Percentiles rank a stretch among this genome's conserved stretches.
These are phyloP conservation scores for Apostichopus parvimensis DNA, from an alignment of 35 echinoderm and acorn worm genomes.

Conservation along the genomic window DNA sequence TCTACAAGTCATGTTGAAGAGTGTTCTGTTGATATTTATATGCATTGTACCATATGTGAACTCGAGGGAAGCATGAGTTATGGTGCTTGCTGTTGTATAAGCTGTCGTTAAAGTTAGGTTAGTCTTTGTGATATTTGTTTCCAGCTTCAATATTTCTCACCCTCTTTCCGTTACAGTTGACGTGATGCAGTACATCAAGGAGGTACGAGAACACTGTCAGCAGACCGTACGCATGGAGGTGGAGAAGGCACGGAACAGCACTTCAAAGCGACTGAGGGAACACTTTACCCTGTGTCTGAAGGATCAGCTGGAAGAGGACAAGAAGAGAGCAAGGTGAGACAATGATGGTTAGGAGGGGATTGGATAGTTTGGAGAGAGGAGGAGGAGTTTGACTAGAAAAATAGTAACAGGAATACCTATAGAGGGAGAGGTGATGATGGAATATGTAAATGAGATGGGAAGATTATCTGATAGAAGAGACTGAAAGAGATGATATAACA, in stretches of 20 bases:
- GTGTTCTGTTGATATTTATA: no score
- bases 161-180: constrained; percentile 47
- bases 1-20: no score
- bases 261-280: constrained; percentile 69
- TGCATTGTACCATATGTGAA: no score
- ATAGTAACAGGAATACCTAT: no score
- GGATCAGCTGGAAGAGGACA: constrained; percentile 72
- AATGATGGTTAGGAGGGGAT: background rate
- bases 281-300: constrained; percentile 82
- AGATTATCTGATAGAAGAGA: background rate
- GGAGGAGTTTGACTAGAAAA: no score
- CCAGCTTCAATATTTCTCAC: background rate
- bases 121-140: background rate
- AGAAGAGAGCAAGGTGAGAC: constrained; percentile 51
- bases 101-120: background rate
- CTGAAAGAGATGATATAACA: no score
- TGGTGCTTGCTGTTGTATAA: no score
- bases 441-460: background rate
- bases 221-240: constrained; percentile 77
- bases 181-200: constrained; percentile 66
- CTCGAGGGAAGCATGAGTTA: background rate
- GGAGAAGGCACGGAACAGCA: constrained; percentile 67
- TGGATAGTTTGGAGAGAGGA: background rate
- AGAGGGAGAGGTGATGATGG: no score
- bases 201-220: constrained; percentile 71